Base-by-base conservation (phyloP, 2,113 vertebrate genomes). In the Xyliphius kryptos region DNA sequence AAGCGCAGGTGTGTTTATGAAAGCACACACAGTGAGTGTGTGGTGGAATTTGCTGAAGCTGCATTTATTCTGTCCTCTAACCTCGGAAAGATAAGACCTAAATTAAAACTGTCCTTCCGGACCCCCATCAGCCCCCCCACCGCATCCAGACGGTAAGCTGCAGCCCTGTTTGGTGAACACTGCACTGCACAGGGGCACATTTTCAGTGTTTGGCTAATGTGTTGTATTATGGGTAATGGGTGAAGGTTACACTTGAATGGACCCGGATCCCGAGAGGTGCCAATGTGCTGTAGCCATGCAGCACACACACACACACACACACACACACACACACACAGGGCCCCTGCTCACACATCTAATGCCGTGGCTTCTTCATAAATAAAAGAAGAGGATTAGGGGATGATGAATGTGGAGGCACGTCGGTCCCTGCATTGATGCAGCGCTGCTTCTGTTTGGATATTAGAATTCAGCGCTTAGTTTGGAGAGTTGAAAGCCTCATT, bases 351-450 rank as follows among this genome's bases (percentile, higher is more conserved):
- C 47, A 14, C 8, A 3, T 17, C 36, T 57, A 57, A 66, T 14
- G 54, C 48, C 19, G 43, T 37, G 9, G 9, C 47, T 32, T 52
- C 56, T 53, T 67, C 56, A 60, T 67, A 60, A 67, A 67, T 67
- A 67, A 66, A 58, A 66, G 64, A 66, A 60, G 22, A 60, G 56
- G 65, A 60, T 67, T 67, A 67, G 48, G 13, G 13, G 26, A 40
- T 67, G 48, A 51, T 67, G 48, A 53, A 59, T 67, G 47, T 59
- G 9, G 22, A 53, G 22, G 12, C 48, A 13, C 37, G 20, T 48
- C n/a, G 15, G n/a, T 51, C n/a, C 7, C 9, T n/a, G 36, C 10
- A 51, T 16, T 17, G 20, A 51, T 4, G 12, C 54, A 49, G 19
- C 10, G 9, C 37, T 49, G 62, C 44, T 20, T 32, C 15, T 16